phyloP scores from a whole-genome alignment of 2,113 vertebrate genomes.

The Saguinus midas region DNA sequence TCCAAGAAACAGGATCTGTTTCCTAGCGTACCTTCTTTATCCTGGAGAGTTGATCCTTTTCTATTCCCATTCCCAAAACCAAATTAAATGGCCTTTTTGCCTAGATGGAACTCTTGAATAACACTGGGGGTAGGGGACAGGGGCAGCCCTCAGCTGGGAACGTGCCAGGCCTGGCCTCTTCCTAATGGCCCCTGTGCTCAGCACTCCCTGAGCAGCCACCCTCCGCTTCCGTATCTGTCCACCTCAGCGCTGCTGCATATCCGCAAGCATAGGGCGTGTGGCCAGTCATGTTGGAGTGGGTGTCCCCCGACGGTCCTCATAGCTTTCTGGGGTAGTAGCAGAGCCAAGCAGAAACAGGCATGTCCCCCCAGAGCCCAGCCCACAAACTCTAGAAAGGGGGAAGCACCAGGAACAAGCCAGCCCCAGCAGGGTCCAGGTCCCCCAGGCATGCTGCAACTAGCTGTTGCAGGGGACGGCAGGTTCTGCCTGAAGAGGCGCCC shows the following conservation, averaged over 20 bases:
- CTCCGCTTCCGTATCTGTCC: too few relatives aligned
- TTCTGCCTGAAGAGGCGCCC: background rate
- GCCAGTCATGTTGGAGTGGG: too few relatives aligned
- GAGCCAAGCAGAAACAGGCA: background rate
- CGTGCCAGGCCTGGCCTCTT: background rate
- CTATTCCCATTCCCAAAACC: background rate
- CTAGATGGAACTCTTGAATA: background rate
- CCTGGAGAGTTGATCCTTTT: background rate
- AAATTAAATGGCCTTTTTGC: background rate
- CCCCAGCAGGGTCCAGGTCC: background rate
- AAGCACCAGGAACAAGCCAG: background rate
- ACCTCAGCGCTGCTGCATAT: background rate
- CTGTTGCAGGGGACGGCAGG: background rate
- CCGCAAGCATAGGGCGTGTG: background rate
- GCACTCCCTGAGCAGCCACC: background rate
- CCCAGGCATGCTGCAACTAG: background rate
- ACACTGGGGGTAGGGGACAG: background rate
- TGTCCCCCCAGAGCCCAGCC: background rate
- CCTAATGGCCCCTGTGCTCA: background rate
- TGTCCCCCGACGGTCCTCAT: background rate
- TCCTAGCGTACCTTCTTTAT: background rate
- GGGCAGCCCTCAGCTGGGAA: background rate
- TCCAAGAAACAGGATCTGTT: background rate
- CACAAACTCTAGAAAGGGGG: background rate
- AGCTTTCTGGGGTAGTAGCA: background rate